A percentile compares a stretch with the other conserved stretches of the same genome.
phyloP scores from a whole-genome alignment of 2,888 invertebrate genomes.

The Chromoteleia sp. region DNA sequence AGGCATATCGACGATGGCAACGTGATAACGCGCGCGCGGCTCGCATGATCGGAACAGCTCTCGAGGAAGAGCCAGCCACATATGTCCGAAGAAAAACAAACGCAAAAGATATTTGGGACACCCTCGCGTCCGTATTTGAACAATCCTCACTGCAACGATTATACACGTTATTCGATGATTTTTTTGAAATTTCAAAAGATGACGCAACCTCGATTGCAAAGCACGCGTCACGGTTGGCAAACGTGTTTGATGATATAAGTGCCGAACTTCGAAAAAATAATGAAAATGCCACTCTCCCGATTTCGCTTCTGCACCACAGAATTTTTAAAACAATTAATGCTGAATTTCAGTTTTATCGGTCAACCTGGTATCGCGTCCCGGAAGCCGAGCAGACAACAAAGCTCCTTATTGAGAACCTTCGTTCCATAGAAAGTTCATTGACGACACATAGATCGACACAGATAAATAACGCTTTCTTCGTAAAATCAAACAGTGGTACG shows the following conservation, averaged over 20 bases:
- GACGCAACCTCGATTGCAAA: slow-evolving; percentile 55
- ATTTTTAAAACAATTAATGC: slow-evolving; percentile 71
- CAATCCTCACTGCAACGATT: slow-evolving; percentile 71
- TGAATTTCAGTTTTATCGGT: slow-evolving; percentile 68
- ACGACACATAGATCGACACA: slow-evolving; percentile 31
- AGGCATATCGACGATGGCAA: slow-evolving; percentile 64
- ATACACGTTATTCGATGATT: slow-evolving; percentile 70
- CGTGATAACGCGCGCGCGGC: slow-evolving; percentile 70
- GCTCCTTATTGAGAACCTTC: too few relatives aligned
- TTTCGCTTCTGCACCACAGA: slow-evolving; percentile 70
- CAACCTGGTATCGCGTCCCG: too few relatives aligned
- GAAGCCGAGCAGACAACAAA: too few relatives aligned
- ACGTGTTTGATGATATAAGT: slow-evolving; percentile 72
- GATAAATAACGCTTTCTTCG: slow-evolving; percentile 51
- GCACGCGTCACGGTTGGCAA: slow-evolving; percentile 32
- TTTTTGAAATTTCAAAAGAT: slow-evolving; percentile 62
- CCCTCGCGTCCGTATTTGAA: slow-evolving; percentile 67
- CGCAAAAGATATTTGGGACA: slow-evolving; percentile 71
- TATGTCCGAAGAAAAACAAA: slow-evolving; percentile 70
- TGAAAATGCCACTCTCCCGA: slow-evolving; percentile 32
- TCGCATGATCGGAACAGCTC: slow-evolving; percentile 70
- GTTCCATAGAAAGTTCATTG: too few relatives aligned
- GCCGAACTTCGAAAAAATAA: slow-evolving; percentile 42
- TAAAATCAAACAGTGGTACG: slow-evolving; percentile 38
- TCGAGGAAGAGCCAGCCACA: slow-evolving; percentile 69